Conservation (phyloP, 2,888 invertebrate genomes). For the Brachynemurus nebulosus region DNA sequence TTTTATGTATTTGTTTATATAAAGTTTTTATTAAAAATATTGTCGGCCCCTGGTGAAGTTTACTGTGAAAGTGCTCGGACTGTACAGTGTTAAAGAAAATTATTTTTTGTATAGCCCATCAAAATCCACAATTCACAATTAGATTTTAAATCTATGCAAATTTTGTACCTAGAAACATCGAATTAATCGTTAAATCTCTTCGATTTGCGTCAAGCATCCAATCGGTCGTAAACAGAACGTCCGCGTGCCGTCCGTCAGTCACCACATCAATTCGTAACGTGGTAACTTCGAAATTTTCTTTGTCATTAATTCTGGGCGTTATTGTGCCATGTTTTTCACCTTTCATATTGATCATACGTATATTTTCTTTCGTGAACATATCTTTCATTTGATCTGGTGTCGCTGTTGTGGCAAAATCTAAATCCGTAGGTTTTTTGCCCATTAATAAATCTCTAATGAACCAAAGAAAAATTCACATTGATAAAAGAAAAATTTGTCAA, state of each 20-base stretch:
- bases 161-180: constrained; percentile 82
- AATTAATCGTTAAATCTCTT: constrained; percentile 94
- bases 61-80: no score
- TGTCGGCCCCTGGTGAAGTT: no score
- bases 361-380: constrained; percentile 70
- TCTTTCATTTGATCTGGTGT: constrained; percentile 93
- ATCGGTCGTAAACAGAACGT: constrained; percentile 85
- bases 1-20: no score
- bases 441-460: constrained; percentile 58
- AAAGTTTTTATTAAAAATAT: no score
- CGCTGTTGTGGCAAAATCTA: constrained; percentile 96
- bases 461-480: constrained; percentile 6
- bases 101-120: no score
- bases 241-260: constrained; percentile 91
- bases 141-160: background rate
- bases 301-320: constrained; percentile 86
- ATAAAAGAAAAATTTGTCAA: constrained; percentile 8
- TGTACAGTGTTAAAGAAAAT: no score
- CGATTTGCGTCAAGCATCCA: constrained; percentile 90
- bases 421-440: constrained; percentile 67
- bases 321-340: constrained; percentile 95
- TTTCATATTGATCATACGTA: constrained; percentile 84
- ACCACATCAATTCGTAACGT: constrained; percentile 83
- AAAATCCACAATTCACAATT: background rate
- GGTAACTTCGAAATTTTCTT: constrained; percentile 88